Evolutionary conservation across 1,140 invertebrate genomes (phyloP), one percentile per base, ranked within the genome.

Genomic region (Idris sp.): DNA sequence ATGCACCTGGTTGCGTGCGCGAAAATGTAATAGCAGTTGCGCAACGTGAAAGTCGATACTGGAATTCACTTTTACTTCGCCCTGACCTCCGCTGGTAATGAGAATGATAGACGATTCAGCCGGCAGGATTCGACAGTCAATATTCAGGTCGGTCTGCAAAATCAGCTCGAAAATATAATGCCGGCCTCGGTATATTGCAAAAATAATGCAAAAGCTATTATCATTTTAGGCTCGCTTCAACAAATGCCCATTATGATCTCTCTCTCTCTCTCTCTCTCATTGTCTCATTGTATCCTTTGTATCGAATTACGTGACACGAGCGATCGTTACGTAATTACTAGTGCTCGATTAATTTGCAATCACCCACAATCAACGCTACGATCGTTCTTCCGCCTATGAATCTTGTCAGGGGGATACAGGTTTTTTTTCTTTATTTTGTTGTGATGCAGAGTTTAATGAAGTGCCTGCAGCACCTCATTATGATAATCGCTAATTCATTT

Each of bases 61-160:
- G 64, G 65, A 76, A 69, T 76, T 59, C 31, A 67, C 67, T 76
- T 67, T 76, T 76, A 76, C 67, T 71, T 71, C 51, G 73, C 59
- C 73, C 53, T 76, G 65, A 76, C 58, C 65, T 76, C 65, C 40
- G 48, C n/a, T 35, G 31, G 35, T 46, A 59, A 76, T 51, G 53
- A 56, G 53, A 65, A 40, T 62, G 62, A 74, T 46, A 48, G 10
- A 10, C 33, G 35, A 33, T 18, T 9, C 9, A 14, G 64, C 41
- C 59, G 44, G 28, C 30, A 26, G 31, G 43, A 51, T 59, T 64
- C 51, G 36, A 59, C 58, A 49, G 38, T 15, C 22, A 43, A 40
- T 22, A n/a, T n/a, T n/a, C n/a, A n/a, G n/a, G n/a, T n/a, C n/a
- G n/a, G n/a, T n/a, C n/a, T n/a, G n/a, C n/a, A n/a, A n/a, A n/a